A percentile compares a stretch with the other conserved stretches of the same genome.
Conservation (phyloP, 2,888 invertebrate genomes). For the Rhagophthalmus giganteus region DNA sequence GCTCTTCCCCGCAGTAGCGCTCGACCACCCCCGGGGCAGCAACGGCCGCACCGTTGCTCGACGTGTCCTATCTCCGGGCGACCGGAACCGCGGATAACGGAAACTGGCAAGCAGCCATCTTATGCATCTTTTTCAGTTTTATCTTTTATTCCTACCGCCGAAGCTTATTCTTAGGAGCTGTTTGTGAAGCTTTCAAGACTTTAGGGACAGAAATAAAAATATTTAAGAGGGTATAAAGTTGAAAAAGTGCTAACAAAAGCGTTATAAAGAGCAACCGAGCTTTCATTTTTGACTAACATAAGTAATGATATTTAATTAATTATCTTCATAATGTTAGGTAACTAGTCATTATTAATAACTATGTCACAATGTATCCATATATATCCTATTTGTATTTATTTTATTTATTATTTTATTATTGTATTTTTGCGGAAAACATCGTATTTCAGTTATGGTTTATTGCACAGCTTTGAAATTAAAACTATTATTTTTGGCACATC, state of each 20-base stretch:
- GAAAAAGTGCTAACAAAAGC: conserved; percentile 32
- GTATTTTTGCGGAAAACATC: no score
- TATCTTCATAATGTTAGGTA: no score
- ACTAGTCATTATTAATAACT: no score
- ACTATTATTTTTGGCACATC: no score
- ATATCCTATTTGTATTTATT: no score
- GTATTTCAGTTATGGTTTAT: no score
- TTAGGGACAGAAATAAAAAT: conserved; percentile 37
- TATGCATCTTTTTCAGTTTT: conserved; percentile 41
- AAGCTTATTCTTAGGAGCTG: conserved; percentile 33
- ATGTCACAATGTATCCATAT: no score
- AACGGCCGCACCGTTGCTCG: conserved; percentile 30
- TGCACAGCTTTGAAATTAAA: no score
- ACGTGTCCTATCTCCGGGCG: conserved; percentile 38
- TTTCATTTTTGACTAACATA: conserved; percentile 18
- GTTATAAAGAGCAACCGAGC: conserved; percentile 17
- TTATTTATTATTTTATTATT: no score
- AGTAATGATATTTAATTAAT: no score
- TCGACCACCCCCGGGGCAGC: conserved; percentile 28
- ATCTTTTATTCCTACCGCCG: conserved; percentile 35
- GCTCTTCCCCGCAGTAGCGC: conserved; percentile 11
- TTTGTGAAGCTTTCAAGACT: conserved; percentile 37
- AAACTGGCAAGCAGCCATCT: conserved; percentile 45
- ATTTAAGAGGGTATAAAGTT: conserved; percentile 33
- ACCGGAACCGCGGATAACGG: conserved; percentile 41